Evolutionary conservation across 1,140 invertebrate species (phyloP), one percentile per base, ranked within the genome.

Genomic region (Brachionus rubens): DNA sequence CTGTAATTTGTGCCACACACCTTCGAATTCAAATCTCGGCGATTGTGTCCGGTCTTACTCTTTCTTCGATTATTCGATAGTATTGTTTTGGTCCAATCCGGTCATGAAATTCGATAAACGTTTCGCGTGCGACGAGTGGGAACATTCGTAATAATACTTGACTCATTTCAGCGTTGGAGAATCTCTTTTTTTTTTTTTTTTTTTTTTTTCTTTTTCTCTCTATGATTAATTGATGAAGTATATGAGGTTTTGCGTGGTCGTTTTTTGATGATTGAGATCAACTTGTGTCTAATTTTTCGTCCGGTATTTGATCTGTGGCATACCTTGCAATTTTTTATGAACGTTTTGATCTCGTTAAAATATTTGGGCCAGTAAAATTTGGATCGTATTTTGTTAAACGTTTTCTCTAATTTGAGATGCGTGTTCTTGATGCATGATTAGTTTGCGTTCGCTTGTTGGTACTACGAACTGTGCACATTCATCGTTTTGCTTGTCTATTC

Each of bases 381-480:
- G 21, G 19, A 12, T 12, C 33, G 16, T 67, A 67, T 67, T 67
- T 19, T 43, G 14, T 47, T 40, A 47, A 67, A 26, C 43, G 62
- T 43, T 47, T 67, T 67, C 24, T 67, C 14, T 16, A 21, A n/a
- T 36, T 47, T 47, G 21, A 67, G 62, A 67, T 47, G 14, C 62
- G 33, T 67, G 62, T 41, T 47, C 16, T 41, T 67, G 16, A 40
- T 36, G 14, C 14, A 47, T 47, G 28, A 65, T 33, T 16, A 46
- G 19, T 47, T 21, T 36, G 21, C 62, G 62, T 67, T 47, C 36
- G 36, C 24, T 47, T 47, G 62, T 36, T 19, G 62, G 62, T 41
- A 67, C 62, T 21, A 67, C 62, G 28, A 67, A 21, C 28, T 67
- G 62, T 41, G 43, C 43, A 50, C 48, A 50, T 50, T 50, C 48